Evolutionary conservation across 92 coral and sea anemone genomes (phyloP).

Genomic region (Diadumene lineata): DNA sequence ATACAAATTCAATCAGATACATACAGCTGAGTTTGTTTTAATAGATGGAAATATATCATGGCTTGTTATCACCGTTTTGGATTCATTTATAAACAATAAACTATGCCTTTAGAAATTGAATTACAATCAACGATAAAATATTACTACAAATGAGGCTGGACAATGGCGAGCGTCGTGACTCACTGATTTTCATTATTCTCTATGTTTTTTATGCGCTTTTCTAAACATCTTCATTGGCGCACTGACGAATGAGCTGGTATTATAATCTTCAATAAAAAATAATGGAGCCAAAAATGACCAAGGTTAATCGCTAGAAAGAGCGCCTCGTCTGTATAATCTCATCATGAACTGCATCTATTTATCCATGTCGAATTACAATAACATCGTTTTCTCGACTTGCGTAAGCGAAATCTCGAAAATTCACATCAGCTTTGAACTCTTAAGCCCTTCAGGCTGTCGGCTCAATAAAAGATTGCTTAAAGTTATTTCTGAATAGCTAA

Average conservation of each 20-base stretch:
- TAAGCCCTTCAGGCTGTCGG: constrained; percentile 25
- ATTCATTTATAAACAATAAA: constrained; percentile 22
- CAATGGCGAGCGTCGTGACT: constrained; percentile 27
- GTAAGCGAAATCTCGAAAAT: constrained; percentile 26
- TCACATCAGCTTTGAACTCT: constrained; percentile 5
- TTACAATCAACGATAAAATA: constrained; percentile 7
- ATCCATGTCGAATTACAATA: constrained; percentile 9
- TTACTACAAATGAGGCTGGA: constrained; percentile 3
- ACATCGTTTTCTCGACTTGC: constrained; percentile 12
- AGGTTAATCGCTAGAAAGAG: background rate
- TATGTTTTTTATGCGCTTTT: constrained; percentile 24
- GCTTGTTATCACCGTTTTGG: constrained; percentile 5
- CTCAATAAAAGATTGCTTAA: constrained; percentile 27
- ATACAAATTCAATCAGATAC: constrained; percentile 10
- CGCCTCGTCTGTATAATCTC: background rate
- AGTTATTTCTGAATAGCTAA: constrained; percentile 38
- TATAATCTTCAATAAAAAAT: background rate
- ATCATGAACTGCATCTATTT: background rate
- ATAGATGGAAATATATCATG: background rate
- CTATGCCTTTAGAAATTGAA: constrained; percentile 4
- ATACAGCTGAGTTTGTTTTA: constrained; percentile 15
- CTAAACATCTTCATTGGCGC: constrained; percentile 17
- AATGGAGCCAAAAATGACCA: constrained; percentile 4
- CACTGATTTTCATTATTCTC: constrained; percentile 26
- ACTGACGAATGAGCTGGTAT: constrained; percentile 23